Conservation (phyloP, 2,113 vertebrate genomes). For the Seriola dumerili region DNA sequence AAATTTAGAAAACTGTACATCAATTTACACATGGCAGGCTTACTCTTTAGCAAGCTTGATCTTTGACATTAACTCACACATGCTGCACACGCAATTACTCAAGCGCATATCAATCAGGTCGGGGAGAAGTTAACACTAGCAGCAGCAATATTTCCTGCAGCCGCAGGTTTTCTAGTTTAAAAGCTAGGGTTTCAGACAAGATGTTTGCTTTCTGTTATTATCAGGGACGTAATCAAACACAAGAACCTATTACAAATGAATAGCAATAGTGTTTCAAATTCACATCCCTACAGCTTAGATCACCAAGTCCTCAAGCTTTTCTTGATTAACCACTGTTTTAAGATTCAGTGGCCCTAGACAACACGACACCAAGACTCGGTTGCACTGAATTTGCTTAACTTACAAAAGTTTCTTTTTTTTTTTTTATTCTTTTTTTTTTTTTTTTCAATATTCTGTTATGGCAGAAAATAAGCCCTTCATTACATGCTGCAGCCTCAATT, state of each 20-base stretch:
- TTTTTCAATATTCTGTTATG: conserved; percentile 8
- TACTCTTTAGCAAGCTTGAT: conserved; percentile 60
- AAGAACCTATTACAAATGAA: conserved; percentile 5
- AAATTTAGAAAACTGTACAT: conserved; percentile 75
- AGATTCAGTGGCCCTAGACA: neutral
- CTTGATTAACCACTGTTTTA: neutral
- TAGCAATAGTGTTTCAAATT: conserved; percentile 4
- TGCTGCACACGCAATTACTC: conserved; percentile 50
- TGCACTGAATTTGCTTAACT: conserved; percentile 25
- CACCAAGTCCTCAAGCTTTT: conserved; percentile 8
- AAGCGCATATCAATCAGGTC: conserved; percentile 44
- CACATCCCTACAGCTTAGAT: conserved; percentile 4
- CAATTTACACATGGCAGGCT: conserved; percentile 73
- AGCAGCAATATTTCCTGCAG: conserved; percentile 66
- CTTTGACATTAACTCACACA: conserved; percentile 59
- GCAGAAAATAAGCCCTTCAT: conserved; percentile 23
- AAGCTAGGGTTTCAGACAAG: conserved; percentile 35
- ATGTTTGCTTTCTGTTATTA: conserved; percentile 9
- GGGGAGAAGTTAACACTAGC: conserved; percentile 38
- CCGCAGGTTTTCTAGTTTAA: conserved; percentile 42
- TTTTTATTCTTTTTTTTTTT: neutral
- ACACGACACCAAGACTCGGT: neutral
- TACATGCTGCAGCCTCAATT: conserved; percentile 42
- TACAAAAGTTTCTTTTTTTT: neutral
- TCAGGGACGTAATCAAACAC: conserved; percentile 15